Percentiles rank a stretch among this genome's conserved stretches.
Evolutionary conservation across 2,888 invertebrate genomes (phyloP).

Genomic region (Macaria notata): DNA sequence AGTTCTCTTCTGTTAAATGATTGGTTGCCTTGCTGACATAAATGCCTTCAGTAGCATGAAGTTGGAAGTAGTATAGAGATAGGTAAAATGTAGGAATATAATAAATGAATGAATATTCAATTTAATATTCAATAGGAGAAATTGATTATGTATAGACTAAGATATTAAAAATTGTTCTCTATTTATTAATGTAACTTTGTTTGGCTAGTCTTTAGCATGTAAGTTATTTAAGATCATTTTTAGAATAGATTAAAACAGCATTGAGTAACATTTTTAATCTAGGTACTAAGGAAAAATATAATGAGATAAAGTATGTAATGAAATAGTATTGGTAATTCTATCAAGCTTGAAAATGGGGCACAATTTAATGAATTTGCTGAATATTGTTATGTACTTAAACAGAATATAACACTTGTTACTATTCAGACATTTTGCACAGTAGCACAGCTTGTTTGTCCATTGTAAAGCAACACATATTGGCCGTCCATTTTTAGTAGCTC

Average conservation of each 20-base stretch:
- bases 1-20: not conserved
- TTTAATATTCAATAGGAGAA: no score
- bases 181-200: no score
- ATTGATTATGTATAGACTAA: no score
- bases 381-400: constrained; percentile 13
- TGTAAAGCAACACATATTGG: constrained; percentile 31
- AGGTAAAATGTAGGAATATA: not conserved
- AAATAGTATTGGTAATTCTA: not conserved
- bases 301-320: no score
- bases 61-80: constrained; percentile 2
- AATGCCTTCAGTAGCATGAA: constrained; percentile 30
- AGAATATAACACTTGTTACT: constrained; percentile 16
- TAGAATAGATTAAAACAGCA: no score
- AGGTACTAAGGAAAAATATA: constrained; percentile 14
- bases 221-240: no score
- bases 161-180: no score
- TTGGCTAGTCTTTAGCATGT: no score
- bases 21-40: constrained; percentile 36
- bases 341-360: constrained; percentile 15
- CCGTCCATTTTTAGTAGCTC: constrained; percentile 51
- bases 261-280: not conserved
- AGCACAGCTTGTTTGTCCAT: constrained; percentile 40
- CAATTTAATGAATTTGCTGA: constrained; percentile 23
- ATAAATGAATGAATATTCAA: no score
- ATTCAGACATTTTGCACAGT: constrained; percentile 24